phyloP scores from a whole-genome alignment of 2,888 invertebrate genomes.

The Troides helena region DNA sequence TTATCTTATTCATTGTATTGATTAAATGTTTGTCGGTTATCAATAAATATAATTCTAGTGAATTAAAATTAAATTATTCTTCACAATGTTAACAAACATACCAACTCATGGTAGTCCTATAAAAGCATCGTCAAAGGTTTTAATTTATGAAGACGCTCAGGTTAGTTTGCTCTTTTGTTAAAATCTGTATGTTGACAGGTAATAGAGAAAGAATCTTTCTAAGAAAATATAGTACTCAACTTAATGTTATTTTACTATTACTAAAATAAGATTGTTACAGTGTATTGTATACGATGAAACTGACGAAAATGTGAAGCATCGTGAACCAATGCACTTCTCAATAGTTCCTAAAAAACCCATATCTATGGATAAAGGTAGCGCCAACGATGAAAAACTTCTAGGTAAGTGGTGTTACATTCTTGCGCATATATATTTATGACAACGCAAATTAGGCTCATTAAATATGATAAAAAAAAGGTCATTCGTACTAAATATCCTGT shows the following conservation, averaged over 20 bases:
- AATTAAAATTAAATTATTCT: not conserved
- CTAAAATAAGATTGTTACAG: constrained; percentile 68
- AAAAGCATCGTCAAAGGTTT: constrained; percentile 18
- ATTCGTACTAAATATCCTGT: not conserved
- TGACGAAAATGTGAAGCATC: constrained; percentile 88
- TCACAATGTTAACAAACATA: constrained; percentile 1
- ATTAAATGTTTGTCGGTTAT: not conserved
- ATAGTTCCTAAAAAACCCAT: constrained; percentile 94
- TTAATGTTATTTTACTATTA: constrained; percentile 3
- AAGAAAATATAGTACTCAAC: not conserved
- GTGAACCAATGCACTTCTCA: constrained; percentile 94
- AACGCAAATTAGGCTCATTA: not conserved
- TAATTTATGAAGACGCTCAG: constrained; percentile 33
- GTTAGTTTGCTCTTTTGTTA: constrained; percentile 9
- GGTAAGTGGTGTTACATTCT: constrained; percentile 48
- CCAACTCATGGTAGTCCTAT: constrained; percentile 15
- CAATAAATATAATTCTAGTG: not conserved
- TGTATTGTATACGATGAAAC: constrained; percentile 95
- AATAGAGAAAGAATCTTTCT: not conserved
- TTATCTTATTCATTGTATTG: constrained; percentile 1
- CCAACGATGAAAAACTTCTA: constrained; percentile 83
- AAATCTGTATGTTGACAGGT: not conserved
- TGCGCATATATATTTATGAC: too few relatives aligned
- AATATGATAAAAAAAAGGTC: not conserved
- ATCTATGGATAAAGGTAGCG: constrained; percentile 84